Base-by-base conservation (phyloP, 2,888 invertebrate species). In the Amorpha juglandis region DNA sequence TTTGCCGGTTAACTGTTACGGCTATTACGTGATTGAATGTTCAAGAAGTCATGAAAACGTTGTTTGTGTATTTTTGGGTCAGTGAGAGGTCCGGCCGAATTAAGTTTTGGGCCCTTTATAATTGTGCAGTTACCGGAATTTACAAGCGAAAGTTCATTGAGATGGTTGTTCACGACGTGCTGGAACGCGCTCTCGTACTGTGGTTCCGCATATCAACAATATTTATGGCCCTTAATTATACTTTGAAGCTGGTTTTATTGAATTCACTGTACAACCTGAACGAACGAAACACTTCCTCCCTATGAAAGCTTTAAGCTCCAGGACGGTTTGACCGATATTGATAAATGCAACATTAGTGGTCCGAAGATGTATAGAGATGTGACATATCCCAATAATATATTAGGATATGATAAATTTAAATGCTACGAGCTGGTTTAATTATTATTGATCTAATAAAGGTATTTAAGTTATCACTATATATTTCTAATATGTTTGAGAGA, bases 221-320 rank as follows among this genome's bases (percentile, higher is more conserved):
- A 87, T 88, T 88, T 85, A 88, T 87, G 79, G 75, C 71, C 74
- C 74, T 81, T 87, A 84, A 87, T 87, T 86, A 86, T 83, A 79
- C 83, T 63, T 45, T 63, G 47, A 33, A 27, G 45, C 62, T 52
- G 62, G 33, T 63, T 69, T 71, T 80, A 82, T 81, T 82, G 76
- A 82, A 81, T 83, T 81, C 75, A 74, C 74, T 75, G 69, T 70
- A 75, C 76, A 74, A 77, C 78, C 75, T 48, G 48, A 48, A 47
- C 33, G 55, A 55, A 70, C 71, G 73, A 73, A 72, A 70, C 72
- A 73, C 75, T 76, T 75, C 71, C 74, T 76, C 74, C 76, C 76
- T 74, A 70, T 74, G 68, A 74, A 77, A 76, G 68, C 72, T 69
- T n/a, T 65, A 74, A 77, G 72, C 47, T 19, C 33, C 8, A 7